Percentiles rank a stretch among this genome's conserved stretches.
phyloP scores from a whole-genome alignment of 2,888 invertebrate species.

The Aleiodes testaceus region DNA sequence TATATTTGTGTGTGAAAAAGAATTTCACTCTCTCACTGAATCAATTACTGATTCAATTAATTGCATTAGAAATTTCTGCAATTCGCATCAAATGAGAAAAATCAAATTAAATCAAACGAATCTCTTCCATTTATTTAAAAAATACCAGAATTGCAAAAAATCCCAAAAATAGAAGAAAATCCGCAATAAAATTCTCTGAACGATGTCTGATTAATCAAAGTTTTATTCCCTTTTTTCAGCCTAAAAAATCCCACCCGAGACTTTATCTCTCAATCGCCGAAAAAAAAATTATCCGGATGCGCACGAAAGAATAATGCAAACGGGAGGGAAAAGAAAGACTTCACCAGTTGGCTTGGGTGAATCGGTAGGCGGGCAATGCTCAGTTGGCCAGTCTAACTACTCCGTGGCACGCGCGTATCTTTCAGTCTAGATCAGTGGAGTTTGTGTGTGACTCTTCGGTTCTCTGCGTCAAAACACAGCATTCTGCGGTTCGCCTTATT shows the following conservation, averaged over 20 bases:
- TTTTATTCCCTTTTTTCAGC: too few species aligned
- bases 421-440: slow-evolving; percentile 36
- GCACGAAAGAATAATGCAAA: slow-evolving; percentile 29
- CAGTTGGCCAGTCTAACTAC: slow-evolving; percentile 36
- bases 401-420: slow-evolving; percentile 45
- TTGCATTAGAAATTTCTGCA: background rate
- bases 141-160: too few species aligned
- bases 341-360: slow-evolving; percentile 38
- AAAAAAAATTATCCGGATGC: background rate
- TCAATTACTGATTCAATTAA: background rate
- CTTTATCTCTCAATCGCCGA: too few species aligned
- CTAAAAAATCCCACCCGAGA: too few species aligned
- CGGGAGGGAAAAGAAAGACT: slow-evolving; percentile 34
- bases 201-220: too few species aligned
- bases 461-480: background rate
- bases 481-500: background rate
- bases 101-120: too few species aligned
- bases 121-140: too few species aligned
- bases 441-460: slow-evolving; percentile 1
- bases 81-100: too few species aligned
- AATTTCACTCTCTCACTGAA: too few species aligned
- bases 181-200: too few species aligned
- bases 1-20: too few species aligned
- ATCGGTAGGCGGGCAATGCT: slow-evolving; percentile 42
- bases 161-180: too few species aligned